Evolutionary conservation across 2,888 invertebrate genomes (phyloP).

Genomic region (Miltochrista miniata): DNA sequence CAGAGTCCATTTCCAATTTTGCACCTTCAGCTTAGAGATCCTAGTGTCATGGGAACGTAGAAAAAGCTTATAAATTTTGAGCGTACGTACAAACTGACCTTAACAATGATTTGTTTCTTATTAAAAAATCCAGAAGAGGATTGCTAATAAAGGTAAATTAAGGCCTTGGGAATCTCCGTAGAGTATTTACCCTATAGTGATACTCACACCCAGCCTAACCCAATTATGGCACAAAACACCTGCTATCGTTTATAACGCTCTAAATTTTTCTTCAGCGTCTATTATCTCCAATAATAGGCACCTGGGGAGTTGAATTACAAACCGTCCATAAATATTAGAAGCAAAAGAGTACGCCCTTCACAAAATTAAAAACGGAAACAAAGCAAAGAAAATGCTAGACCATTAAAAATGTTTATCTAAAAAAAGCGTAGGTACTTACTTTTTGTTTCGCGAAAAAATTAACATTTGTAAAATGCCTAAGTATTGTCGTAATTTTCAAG

Average conservation of each 20-base stretch:
- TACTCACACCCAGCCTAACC: not conserved
- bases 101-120: no score
- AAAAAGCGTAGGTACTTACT: constrained; percentile 2
- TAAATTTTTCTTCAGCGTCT: constrained; percentile 1
- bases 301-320: constrained; percentile 11
- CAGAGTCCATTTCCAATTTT: no score
- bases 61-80: not conserved
- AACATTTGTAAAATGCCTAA: constrained; percentile 30
- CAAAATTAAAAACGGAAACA: constrained; percentile 11
- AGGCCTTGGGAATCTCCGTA: no score
- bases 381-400: constrained; percentile 12
- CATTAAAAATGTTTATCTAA: constrained; percentile 21
- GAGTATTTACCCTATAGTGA: no score
- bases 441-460: constrained; percentile 18
- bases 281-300: constrained; percentile 7
- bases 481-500: constrained; percentile 39
- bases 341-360: constrained; percentile 8
- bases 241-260: not conserved
- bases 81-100: not conserved
- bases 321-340: constrained; percentile 6
- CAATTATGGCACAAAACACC: not conserved
- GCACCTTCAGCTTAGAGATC: no score
- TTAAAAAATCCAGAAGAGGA: no score
- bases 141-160: no score
- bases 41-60: no score